Evolutionary conservation across 2,113 vertebrate genomes (phyloP), one percentile per base, ranked within the genome.

Genomic region (Syngnathus scovelli): DNA sequence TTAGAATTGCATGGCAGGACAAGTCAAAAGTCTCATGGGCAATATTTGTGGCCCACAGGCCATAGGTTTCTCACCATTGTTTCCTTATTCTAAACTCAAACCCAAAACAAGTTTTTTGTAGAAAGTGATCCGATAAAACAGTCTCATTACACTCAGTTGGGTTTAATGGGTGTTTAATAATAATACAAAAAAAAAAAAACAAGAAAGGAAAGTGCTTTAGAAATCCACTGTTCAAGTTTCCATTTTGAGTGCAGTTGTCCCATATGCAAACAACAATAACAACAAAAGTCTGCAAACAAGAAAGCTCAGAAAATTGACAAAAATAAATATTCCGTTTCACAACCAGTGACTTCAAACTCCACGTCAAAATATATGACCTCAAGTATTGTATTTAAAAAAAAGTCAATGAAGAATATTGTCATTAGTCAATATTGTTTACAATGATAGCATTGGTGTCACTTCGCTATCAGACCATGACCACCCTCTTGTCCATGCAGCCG

Each of bases 161-260:
- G 70, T 90, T 92, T 92, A 92, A 91, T 92, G 86, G 87, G 87
- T 75, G 80, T 75, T 85, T 87, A 83, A 82, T 88, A 83, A 80
- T 85, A 75, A 80, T 33, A 33, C 27, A 69, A 89, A 76, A 79
- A 72, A 44, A 44, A 43, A 73, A 76, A 70, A 82, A 78, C 44
- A 16, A 61, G 48, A 83, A 72, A 76, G 67, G 85, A 92, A 92
- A 92, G 91, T 92, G 91, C 91, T 90, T 91, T 39, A 89, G 83
- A 91, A 87, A 90, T 90, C 86, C 86, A 86, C 83, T 75, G 78
- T 92, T 91, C 90, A 92, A 92, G 91, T 92, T 92, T 92, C 83
- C 86, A 89, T 87, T 85, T 87, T 72, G 90, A 91, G 90, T 92
- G 91, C 90, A 90, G 89, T 87, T 90, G 72, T 89, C 75, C 79